Evolutionary conservation across 2,113 vertebrate genomes (phyloP), one percentile per base, ranked within the genome.

Genomic region (Oriolus oriolus): DNA sequence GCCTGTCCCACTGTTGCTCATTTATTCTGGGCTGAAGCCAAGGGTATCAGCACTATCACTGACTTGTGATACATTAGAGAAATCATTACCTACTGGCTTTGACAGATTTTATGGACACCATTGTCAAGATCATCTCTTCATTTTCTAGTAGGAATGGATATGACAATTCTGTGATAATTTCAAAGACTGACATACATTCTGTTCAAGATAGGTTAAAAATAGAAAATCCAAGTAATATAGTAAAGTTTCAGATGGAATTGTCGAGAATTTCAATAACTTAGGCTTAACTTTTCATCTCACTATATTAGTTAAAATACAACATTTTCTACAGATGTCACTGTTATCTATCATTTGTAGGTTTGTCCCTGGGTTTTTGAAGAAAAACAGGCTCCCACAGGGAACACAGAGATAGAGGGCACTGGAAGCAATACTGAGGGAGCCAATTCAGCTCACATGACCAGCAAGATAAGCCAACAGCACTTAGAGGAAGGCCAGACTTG

Each of bases 401-500:
- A 45, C 39, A n/a, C 28, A 73, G 65, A 52, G 68, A 33, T 9
- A 35, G 63, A 53, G 74, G 59, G 45, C 74, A 35, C 65, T 85
- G 75, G 59, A 42, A 95, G 83, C 33, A 91, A 50, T 47, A n/a
- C 1, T 63, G 70, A 83, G 47, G 42, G 63, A 91, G 71, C 59
- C 68, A 87, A 1, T 70, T 93, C 82, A 86, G 68, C 82, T 94
- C 95, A 93, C 95, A 88, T 66, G 85, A 90, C 50, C 66, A 74
- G 75, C 75, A 77, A 93, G 71, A 63, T 87, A 91, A 91, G 90
- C 63, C 89, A 91, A 45, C 23, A 56, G 90, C 91, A 80, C 87
- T 85, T 14, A 94, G 82, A 85, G 64, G 75, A 77, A 90, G 91
- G 76, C 93, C 87, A 95, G 87, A 13, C 87, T 90, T 93, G 93